Percentiles rank a stretch among this genome's conserved stretches.
Evolutionary conservation across 2,113 vertebrate species (phyloP).

Genomic region (Chrysochloris asiatica): DNA sequence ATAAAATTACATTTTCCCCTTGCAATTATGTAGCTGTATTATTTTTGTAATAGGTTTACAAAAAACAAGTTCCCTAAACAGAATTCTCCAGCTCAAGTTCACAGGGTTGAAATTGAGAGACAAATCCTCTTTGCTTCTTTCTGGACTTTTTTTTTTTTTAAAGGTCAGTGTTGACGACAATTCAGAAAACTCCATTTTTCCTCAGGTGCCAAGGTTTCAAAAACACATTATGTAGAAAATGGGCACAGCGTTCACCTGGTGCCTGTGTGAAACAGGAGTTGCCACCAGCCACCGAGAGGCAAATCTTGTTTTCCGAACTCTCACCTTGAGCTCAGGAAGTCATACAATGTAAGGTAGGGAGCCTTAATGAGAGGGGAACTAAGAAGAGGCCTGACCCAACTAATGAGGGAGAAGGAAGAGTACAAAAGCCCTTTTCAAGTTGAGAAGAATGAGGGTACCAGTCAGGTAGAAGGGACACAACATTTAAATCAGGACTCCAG

Average conservation of each 20-base stretch:
- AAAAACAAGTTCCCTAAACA: conserved; percentile 62
- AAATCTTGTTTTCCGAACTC: background rate
- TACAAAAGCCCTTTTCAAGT: background rate
- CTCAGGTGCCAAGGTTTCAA: conserved; percentile 2
- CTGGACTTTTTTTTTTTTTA: conserved; percentile 4
- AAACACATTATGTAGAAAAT: background rate
- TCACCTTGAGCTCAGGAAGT: background rate
- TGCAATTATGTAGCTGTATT: conserved; percentile 76
- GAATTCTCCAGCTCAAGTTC: conserved; percentile 61
- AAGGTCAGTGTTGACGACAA: conserved; percentile 59
- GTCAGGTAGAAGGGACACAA: background rate
- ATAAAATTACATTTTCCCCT: conserved; percentile 67
- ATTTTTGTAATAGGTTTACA: conserved; percentile 71
- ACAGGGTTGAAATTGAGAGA: conserved; percentile 54
- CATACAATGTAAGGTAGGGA: background rate
- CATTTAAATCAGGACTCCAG: background rate
- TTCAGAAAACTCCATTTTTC: conserved; percentile 57
- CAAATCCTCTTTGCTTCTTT: conserved; percentile 60
- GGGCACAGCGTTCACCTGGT: background rate
- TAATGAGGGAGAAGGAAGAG: background rate
- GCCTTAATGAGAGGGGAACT: background rate
- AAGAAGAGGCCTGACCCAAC: background rate
- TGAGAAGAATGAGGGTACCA: background rate
- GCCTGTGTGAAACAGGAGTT: background rate
- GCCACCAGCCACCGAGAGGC: background rate